Percentiles rank a stretch among this genome's conserved stretches.
Conservation (phyloP, 1,140 invertebrate species). For the Neuroterus valhalla region DNA sequence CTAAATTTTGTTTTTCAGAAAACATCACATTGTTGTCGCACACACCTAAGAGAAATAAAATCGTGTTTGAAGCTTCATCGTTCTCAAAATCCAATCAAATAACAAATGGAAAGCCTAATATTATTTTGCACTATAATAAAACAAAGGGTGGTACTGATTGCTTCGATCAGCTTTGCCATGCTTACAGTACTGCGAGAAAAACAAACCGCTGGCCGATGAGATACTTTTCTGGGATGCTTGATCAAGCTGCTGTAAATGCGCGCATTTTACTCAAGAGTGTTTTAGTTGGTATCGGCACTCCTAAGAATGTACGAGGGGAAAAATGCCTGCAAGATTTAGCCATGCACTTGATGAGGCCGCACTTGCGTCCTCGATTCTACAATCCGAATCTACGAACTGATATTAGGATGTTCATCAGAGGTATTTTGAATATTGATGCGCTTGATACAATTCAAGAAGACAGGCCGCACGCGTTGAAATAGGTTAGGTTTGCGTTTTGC, state of each 20-base stretch:
- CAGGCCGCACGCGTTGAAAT: no score
- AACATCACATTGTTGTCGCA: conserved; percentile 51
- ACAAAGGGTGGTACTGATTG: conserved; percentile 72
- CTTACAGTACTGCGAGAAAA: conserved; percentile 56
- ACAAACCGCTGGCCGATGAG: conserved; percentile 65
- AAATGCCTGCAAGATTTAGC: no score
- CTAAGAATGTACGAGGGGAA: no score
- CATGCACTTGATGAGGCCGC: no score
- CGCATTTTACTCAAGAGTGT: no score
- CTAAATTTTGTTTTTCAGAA: conserved; percentile 43
- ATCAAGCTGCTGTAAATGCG: conserved; percentile 42
- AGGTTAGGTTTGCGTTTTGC: no score
- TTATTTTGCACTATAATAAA: conserved; percentile 39
- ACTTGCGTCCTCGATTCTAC: no score
- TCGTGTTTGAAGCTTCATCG: conserved; percentile 51
- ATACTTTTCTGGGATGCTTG: conserved; percentile 42
- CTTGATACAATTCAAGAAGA: no score
- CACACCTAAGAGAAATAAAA: conserved; percentile 59
- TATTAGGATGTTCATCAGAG: no score
- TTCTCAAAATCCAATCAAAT: not conserved
- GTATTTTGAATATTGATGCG: no score
- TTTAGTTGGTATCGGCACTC: no score
- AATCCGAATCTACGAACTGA: no score
- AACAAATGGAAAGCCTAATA: conserved; percentile 22
- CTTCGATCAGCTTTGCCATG: conserved; percentile 69